These are phyloP conservation scores for Frieseomelitta varia DNA, from an alignment of 1,140 invertebrate genomes.

Conservation along the genomic window DNA sequence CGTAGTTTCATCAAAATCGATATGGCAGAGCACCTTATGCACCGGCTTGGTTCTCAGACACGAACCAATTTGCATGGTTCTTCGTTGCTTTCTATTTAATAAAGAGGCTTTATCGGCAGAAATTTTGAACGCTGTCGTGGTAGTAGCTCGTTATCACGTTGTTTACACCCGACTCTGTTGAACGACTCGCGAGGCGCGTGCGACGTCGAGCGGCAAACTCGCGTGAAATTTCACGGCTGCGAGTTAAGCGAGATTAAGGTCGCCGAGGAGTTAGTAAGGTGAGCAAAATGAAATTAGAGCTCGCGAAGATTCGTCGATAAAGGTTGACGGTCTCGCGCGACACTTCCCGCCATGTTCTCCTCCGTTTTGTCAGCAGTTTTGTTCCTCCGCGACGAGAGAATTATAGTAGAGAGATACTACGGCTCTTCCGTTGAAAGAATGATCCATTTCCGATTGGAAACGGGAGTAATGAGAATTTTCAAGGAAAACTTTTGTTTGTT, in stretches of 20 bases:
- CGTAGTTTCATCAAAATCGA: not conserved
- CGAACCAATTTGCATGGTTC: not conserved
- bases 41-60: not conserved
- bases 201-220: not conserved
- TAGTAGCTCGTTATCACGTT: constrained; percentile 38
- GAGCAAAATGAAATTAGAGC: constrained; percentile 58
- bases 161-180: constrained; percentile 34
- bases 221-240: constrained; percentile 56
- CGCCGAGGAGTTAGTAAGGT: constrained; percentile 34
- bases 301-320: constrained; percentile 9
- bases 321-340: constrained; percentile 4
- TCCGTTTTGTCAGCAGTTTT: constrained; percentile 32
- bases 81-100: not conserved
- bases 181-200: constrained; percentile 11
- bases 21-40: not conserved
- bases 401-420: not conserved
- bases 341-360: constrained; percentile 24
- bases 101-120: not conserved
- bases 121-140: constrained; percentile 28
- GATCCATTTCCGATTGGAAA: constrained; percentile 24
- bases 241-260: constrained; percentile 51
- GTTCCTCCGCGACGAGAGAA: constrained; percentile 26
- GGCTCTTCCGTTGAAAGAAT: constrained; percentile 21
- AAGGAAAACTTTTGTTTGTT: not conserved
- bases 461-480: constrained; percentile 49